Base-by-base conservation (phyloP, 2,888 invertebrate species). In the Pollenia griseotomentosa region DNA sequence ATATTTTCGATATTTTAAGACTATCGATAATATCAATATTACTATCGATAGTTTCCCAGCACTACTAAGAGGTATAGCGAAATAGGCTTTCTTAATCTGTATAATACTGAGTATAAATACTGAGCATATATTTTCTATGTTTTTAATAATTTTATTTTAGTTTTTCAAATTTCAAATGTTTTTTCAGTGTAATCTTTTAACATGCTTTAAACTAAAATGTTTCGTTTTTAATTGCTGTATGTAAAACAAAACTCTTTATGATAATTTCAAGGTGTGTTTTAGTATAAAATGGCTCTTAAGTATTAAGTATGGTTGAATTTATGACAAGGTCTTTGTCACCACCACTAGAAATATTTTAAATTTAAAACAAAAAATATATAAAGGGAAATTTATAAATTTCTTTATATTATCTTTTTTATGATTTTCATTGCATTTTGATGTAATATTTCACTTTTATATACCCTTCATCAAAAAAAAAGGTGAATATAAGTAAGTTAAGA, bases 281-380 rank as follows among this genome's bases (percentile, higher is more conserved):
- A 55, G 33, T 42, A 79, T 40, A 61, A 84, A 74, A 84, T 14
- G 7, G 57, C 40, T 59, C 44, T 73, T n/a, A 73, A 55, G 68
- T 48, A 19, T 53, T 53, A 61, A 63, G 55, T 68, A 44, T 73
- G 42, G 42, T 65, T 81, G 51, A 61, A 77, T 77, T 84, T 81
- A 81, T 61, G 57, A 75, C 83, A 86, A 78, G 83, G 80, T 83
- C 83, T 83, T 77, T 86, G 80, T 66, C 86, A 83, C 61, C 63
- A 23, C n/a, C 65, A n/a, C 55, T 48, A 33, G 57, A 46, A 65
- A 66, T 33, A 63, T 53, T 63, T 70, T 23, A 33, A 73, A 57
- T 66, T 74, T 23, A 42, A 57, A 46, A 61, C 5, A 51, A 11
- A 63, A 23, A 74, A 71, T 4, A 63, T 53, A 63, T 78, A 66